Evolutionary conservation across 2,113 vertebrate genomes (phyloP).

Genomic region (Ciconia stormi): DNA sequence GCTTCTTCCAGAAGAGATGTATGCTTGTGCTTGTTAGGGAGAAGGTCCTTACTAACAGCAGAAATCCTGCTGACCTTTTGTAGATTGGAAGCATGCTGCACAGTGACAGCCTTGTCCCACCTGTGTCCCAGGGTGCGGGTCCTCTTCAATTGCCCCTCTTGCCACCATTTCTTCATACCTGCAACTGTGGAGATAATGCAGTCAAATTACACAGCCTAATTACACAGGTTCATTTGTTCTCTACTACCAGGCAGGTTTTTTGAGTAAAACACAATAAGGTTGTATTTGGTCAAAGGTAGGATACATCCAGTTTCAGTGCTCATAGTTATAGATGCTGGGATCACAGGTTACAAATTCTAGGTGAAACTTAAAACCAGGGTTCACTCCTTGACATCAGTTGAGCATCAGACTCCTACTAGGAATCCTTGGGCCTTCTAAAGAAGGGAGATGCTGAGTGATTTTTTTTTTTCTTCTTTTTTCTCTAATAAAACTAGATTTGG

Average conservation of each 20-base stretch:
- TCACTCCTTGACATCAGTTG: background rate
- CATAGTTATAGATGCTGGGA: background rate
- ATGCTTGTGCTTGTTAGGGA: fast-evolving
- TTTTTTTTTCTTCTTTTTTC: no score
- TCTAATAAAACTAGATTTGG: background rate
- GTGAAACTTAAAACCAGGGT: background rate
- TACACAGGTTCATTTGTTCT: background rate
- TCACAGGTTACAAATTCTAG: background rate
- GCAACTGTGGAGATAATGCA: background rate
- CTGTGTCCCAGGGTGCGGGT: background rate
- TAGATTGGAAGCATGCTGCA: background rate
- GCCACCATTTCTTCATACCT: background rate
- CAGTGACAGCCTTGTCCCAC: background rate
- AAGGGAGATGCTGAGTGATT: background rate
- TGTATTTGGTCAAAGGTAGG: background rate
- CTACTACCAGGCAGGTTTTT: background rate
- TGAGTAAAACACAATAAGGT: background rate
- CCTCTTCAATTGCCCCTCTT: background rate
- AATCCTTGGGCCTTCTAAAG: background rate
- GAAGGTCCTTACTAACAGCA: background rate
- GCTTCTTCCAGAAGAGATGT: background rate
- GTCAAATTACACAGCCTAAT: background rate
- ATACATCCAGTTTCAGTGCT: background rate
- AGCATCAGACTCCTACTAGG: background rate
- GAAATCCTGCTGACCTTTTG: background rate